phyloP scores from a whole-genome alignment of 2,797 vertebrate genomes.

The Sarcoramphus papa region DNA sequence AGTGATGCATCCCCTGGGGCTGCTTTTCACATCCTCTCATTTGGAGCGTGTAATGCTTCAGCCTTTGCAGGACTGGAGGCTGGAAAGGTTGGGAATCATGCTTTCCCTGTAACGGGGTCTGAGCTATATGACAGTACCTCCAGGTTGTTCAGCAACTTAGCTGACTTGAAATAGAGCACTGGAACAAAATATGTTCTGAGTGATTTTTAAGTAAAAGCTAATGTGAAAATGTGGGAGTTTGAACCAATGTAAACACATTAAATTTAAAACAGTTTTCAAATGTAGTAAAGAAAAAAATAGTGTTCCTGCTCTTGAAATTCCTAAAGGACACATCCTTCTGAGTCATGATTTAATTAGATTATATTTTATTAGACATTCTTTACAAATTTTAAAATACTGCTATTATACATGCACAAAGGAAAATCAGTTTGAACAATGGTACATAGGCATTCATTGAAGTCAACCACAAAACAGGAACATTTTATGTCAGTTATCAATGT shows the following conservation, averaged over 20 bases:
- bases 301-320: slow-evolving; percentile 40
- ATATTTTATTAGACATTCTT: slow-evolving; percentile 82
- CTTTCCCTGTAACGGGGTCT: background rate
- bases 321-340: slow-evolving; percentile 45
- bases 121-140: background rate
- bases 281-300: slow-evolving; percentile 17
- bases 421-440: slow-evolving; percentile 69
- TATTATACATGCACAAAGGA: slow-evolving; percentile 77
- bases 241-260: slow-evolving; percentile 59
- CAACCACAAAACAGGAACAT: slow-evolving; percentile 80
- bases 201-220: slow-evolving; percentile 67
- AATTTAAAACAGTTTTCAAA: slow-evolving; percentile 54
- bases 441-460: slow-evolving; percentile 80
- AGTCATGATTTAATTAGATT: slow-evolving; percentile 70
- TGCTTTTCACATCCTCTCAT: background rate
- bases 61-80: background rate
- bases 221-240: slow-evolving; percentile 59
- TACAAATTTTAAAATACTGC: slow-evolving; percentile 79
- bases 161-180: background rate
- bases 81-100: background rate
- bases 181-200: slow-evolving; percentile 14
- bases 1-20: background rate
- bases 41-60: background rate
- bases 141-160: background rate
- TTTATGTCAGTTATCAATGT: slow-evolving; percentile 79